Evolutionary conservation across 2,888 invertebrate species (phyloP).

Genomic region (Pemphredon lugubris): DNA sequence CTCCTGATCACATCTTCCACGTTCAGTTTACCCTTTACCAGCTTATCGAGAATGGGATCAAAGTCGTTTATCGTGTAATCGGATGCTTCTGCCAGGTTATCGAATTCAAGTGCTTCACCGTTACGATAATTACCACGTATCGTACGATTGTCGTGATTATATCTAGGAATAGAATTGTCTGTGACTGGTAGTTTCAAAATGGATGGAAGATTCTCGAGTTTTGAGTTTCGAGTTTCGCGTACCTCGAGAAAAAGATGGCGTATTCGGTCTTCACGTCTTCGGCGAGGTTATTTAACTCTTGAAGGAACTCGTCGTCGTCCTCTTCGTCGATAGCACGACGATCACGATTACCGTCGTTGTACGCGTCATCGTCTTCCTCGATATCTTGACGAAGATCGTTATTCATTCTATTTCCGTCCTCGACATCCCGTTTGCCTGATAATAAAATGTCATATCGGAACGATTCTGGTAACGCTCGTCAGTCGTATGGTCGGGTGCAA

Average conservation of each 20-base stretch:
- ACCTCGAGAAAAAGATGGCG: constrained; percentile 25
- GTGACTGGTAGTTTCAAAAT: not conserved
- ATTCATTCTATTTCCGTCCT: constrained; percentile 18
- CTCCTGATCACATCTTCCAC: constrained; percentile 74
- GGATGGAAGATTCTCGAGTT: not conserved
- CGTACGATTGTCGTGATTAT: constrained; percentile 19
- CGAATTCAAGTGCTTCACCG: constrained; percentile 22
- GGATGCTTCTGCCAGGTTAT: constrained; percentile 56
- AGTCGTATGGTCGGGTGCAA: too few species aligned
- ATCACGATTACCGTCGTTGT: constrained; percentile 64
- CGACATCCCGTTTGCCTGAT: constrained; percentile 70
- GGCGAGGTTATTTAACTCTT: constrained; percentile 59
- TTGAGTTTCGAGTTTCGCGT: too few species aligned
- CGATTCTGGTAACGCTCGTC: too few species aligned
- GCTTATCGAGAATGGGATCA: constrained; percentile 69
- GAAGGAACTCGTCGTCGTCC: constrained; percentile 71
- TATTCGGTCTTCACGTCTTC: constrained; percentile 35
- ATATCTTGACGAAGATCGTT: constrained; percentile 37
- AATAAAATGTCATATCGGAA: too few species aligned
- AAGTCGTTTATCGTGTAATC: constrained; percentile 68
- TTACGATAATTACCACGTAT: not conserved
- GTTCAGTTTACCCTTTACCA: constrained; percentile 70
- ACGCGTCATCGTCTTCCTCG: constrained; percentile 45
- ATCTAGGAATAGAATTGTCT: constrained; percentile 22
- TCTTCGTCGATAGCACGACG: constrained; percentile 70